Conservation (phyloP, 2,797 vertebrate genomes). For the Anguilla pacifica region DNA sequence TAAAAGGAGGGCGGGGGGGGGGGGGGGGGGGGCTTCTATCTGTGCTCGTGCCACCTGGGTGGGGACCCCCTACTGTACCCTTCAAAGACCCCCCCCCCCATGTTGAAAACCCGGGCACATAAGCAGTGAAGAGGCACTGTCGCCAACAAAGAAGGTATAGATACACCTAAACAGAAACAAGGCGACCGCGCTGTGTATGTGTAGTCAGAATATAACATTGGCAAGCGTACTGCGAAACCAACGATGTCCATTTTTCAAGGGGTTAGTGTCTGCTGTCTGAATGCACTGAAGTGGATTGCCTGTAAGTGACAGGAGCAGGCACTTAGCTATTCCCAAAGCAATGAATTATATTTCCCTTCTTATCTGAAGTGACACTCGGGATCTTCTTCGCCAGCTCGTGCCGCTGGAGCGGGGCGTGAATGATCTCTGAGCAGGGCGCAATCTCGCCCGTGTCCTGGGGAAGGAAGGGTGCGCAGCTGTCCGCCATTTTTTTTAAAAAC, state of each 20-base stretch:
- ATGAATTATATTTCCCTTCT: constrained; percentile 63
- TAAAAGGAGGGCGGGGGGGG: too few relatives aligned
- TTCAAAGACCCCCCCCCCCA: too few relatives aligned
- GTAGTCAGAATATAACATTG: neutral
- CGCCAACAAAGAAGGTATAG: neutral
- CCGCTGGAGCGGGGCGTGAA: constrained; percentile 59
- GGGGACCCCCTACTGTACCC: neutral
- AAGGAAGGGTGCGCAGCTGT: constrained; percentile 43
- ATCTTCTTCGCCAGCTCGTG: constrained; percentile 57
- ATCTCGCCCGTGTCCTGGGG: constrained; percentile 52
- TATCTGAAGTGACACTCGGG: constrained; percentile 73
- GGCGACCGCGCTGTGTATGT: neutral
- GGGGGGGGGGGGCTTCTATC: neutral
- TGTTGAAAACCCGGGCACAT: neutral
- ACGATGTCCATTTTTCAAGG: constrained; percentile 1
- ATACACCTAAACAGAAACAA: neutral
- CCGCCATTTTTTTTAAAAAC: neutral
- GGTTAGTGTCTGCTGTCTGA: constrained; percentile 58
- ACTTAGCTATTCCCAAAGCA: constrained; percentile 67
- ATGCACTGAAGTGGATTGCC: constrained; percentile 53
- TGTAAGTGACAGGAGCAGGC: constrained; percentile 66
- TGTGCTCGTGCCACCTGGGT: neutral
- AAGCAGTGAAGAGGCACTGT: neutral
- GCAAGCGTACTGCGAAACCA: neutral
- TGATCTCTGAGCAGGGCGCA: constrained; percentile 62